Conservation (phyloP, 2,113 vertebrate genomes). For the Pomatostomus ruficeps region DNA sequence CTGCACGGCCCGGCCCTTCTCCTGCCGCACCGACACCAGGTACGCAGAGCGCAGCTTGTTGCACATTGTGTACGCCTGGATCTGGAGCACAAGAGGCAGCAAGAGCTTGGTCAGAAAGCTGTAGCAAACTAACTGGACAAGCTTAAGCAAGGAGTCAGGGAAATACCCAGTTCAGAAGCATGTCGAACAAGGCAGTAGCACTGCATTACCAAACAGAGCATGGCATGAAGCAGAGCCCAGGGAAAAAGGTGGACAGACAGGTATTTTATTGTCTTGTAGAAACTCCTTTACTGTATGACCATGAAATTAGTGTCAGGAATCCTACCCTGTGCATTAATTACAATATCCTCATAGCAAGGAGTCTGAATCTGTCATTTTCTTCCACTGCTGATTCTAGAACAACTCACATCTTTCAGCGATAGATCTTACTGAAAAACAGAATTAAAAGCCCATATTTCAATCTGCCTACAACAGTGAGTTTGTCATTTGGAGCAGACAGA, state of each 20-base stretch:
- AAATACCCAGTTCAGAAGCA: accelerated
- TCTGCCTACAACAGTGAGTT: not conserved
- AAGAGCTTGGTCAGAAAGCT: not conserved
- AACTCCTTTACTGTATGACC: not conserved
- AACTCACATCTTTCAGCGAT: not conserved
- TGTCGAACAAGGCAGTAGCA: accelerated
- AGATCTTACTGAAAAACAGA: not conserved
- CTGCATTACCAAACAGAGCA: not conserved
- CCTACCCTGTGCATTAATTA: not conserved
- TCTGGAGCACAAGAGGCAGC: constrained; percentile 63
- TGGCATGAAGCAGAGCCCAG: not conserved
- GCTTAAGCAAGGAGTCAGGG: not conserved
- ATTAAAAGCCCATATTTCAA: not conserved
- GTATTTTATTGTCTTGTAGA: not conserved
- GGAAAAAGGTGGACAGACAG: not conserved
- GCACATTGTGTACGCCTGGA: constrained; percentile 88
- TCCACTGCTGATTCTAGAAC: not conserved
- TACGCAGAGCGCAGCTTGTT: constrained; percentile 91
- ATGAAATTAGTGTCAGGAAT: not conserved
- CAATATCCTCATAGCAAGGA: not conserved
- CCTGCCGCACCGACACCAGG: constrained; percentile 89
- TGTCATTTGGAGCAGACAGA: not conserved
- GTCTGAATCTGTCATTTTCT: not conserved
- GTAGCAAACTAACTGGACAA: not conserved
- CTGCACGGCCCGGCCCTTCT: constrained; percentile 76